Percentiles rank a stretch among this genome's conserved stretches.
These are phyloP conservation scores for Bradysia coprophila DNA, from an alignment of 1,140 invertebrate genomes.

Conservation along the genomic window DNA sequence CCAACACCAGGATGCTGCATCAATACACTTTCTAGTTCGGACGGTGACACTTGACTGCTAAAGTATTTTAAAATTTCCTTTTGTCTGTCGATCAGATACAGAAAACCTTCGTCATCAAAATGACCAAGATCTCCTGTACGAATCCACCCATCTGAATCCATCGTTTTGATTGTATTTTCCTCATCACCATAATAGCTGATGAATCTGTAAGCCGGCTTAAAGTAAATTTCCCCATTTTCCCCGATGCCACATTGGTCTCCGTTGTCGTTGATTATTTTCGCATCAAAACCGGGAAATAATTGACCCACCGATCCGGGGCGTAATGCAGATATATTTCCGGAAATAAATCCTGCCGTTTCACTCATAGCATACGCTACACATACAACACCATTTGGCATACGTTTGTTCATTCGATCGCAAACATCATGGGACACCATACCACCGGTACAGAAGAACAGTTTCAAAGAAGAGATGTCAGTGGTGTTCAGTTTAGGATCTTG, in stretches of 20 bases:
- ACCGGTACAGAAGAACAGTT: not conserved
- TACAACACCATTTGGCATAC: constrained; percentile 1
- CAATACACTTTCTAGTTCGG: constrained; percentile 14
- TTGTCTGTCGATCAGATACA: constrained; percentile 37
- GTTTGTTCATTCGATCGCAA: not conserved
- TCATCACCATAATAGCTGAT: not conserved
- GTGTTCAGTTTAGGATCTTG: not conserved
- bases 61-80: constrained; percentile 34
- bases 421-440: not conserved
- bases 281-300: not conserved
- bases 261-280: not conserved
- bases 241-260: not conserved
- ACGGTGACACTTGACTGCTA: constrained; percentile 22
- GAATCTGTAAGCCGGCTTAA: not conserved
- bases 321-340: not conserved
- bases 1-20: not conserved
- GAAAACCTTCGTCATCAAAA: constrained; percentile 30
- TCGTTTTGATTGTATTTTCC: constrained; percentile 25
- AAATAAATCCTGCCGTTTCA: not conserved
- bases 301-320: not conserved
- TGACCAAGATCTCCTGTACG: constrained; percentile 47
- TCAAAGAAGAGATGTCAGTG: not conserved
- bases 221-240: not conserved
- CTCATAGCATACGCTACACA: not conserved
- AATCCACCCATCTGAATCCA: constrained; percentile 41